These are phyloP conservation scores for Lepas anatifera DNA, from an alignment of 2,888 invertebrate species.

Conservation along the genomic window DNA sequence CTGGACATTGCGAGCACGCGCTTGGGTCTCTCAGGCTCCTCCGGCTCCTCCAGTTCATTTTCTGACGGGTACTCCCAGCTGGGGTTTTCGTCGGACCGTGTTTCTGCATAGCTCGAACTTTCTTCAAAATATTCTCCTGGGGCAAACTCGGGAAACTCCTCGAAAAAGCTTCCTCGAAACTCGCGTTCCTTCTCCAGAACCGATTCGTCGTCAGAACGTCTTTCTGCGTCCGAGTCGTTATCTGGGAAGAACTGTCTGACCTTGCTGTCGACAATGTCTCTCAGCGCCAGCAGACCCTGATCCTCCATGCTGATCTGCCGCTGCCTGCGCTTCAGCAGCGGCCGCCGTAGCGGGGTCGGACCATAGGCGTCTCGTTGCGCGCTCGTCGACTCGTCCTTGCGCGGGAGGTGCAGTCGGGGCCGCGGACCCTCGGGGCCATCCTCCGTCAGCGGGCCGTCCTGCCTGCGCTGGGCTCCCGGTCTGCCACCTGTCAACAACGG, in stretches of 20 bases:
- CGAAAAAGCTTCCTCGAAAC: background rate
- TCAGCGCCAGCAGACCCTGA: background rate
- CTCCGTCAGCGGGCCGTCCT: background rate
- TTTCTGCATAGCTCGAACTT: too few species aligned
- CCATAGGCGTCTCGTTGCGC: background rate
- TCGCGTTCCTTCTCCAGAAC: background rate
- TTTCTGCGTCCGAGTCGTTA: background rate
- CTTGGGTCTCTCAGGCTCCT: too few species aligned
- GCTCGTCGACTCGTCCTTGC: background rate
- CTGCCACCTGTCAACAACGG: background rate
- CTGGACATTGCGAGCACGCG: background rate
- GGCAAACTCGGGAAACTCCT: background rate
- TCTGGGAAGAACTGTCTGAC: background rate
- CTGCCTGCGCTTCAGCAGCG: background rate
- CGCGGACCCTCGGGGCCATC: background rate
- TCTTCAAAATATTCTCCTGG: too few species aligned
- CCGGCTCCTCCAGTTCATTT: background rate
- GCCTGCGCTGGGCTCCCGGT: background rate
- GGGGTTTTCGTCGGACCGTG: background rate
- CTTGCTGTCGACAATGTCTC: constrained; percentile 1
- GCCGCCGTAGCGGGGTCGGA: background rate
- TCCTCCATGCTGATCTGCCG: background rate
- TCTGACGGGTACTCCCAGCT: background rate
- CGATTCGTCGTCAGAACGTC: background rate
- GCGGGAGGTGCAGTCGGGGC: background rate